A percentile compares a stretch with the other conserved stretches of the same genome.
phyloP scores from a whole-genome alignment of 2,113 vertebrate species.

The Tricholaema leucomelas region DNA sequence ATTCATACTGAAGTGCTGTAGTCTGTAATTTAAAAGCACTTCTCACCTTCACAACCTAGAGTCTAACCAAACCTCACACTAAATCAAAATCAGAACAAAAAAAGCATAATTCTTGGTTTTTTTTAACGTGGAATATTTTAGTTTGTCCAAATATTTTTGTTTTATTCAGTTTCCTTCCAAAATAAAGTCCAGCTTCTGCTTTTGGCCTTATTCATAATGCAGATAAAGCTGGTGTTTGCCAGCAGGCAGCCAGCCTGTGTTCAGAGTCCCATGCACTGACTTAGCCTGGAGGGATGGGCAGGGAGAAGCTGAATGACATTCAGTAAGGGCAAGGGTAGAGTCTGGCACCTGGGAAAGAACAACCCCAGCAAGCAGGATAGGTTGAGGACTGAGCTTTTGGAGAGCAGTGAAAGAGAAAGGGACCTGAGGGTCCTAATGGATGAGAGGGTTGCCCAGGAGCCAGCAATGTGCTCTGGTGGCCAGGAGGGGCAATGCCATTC shows the following conservation, averaged over 20 bases:
- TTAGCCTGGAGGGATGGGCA: too few species aligned
- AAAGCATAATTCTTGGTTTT: too few species aligned
- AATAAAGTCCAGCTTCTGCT: background rate
- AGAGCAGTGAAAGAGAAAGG: too few species aligned
- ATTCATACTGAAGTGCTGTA: background rate
- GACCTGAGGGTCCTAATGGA: too few species aligned
- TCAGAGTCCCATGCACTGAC: background rate
- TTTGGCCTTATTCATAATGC: background rate
- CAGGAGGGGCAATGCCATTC: too few species aligned
- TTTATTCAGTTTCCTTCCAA: background rate
- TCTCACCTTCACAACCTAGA: background rate
- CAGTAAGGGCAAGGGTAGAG: too few species aligned
- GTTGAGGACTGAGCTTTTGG: too few species aligned
- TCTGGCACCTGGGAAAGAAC: too few species aligned
- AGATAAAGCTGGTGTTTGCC: conserved; percentile 17
- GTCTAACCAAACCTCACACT: background rate
- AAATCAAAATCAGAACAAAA: background rate
- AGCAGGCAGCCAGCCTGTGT: background rate
- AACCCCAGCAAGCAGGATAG: too few species aligned
- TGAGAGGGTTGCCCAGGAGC: too few species aligned
- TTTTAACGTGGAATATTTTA: background rate
- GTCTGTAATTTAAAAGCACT: background rate
- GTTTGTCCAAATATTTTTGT: background rate
- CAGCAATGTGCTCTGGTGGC: too few species aligned
- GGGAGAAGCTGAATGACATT: too few species aligned